Percentiles rank a stretch among this genome's conserved stretches.
Conservation (phyloP, 2,888 invertebrate species). For the Spicauda simplicius region DNA sequence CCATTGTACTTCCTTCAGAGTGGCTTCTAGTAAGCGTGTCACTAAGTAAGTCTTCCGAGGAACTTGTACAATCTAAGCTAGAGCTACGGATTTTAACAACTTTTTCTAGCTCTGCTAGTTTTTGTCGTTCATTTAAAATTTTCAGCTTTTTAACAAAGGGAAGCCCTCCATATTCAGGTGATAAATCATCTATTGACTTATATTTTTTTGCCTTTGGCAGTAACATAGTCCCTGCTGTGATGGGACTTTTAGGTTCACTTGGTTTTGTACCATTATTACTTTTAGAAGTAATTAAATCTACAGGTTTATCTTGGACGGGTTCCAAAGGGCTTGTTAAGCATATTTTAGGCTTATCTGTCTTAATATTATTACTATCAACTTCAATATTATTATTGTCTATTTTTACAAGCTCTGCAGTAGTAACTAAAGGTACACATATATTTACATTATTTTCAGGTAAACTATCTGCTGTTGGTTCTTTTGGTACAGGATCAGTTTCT, state of each 20-base stretch:
- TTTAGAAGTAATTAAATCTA: conserved; percentile 76
- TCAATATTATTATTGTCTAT: conserved; percentile 80
- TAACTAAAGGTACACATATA: conserved; percentile 69
- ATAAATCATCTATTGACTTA: conserved; percentile 93
- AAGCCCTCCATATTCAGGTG: conserved; percentile 93
- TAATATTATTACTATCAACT: conserved; percentile 64
- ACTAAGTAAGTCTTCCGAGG: conserved; percentile 84
- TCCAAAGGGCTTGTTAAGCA: conserved; percentile 75
- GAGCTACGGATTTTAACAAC: conserved; percentile 91
- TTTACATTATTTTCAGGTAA: conserved; percentile 60
- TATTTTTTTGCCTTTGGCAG: conserved; percentile 87
- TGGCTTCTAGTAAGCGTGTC: conserved; percentile 89
- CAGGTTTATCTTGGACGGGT: conserved; percentile 75
- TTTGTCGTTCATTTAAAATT: conserved; percentile 94
- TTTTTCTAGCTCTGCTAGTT: conserved; percentile 91
- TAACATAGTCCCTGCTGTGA: conserved; percentile 56
- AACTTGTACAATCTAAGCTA: conserved; percentile 90
- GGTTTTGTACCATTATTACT: conserved; percentile 56
- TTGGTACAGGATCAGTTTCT: conserved; percentile 53
- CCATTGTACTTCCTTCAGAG: conserved; percentile 93
- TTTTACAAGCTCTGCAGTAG: conserved; percentile 77
- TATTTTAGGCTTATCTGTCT: conserved; percentile 71
- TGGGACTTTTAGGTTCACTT: conserved; percentile 53
- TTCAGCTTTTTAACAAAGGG: conserved; percentile 95
- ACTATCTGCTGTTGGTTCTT: conserved; percentile 49